Evolutionary conservation across 2,888 invertebrate species (phyloP).

Genomic region (Ormyrus thymus): DNA sequence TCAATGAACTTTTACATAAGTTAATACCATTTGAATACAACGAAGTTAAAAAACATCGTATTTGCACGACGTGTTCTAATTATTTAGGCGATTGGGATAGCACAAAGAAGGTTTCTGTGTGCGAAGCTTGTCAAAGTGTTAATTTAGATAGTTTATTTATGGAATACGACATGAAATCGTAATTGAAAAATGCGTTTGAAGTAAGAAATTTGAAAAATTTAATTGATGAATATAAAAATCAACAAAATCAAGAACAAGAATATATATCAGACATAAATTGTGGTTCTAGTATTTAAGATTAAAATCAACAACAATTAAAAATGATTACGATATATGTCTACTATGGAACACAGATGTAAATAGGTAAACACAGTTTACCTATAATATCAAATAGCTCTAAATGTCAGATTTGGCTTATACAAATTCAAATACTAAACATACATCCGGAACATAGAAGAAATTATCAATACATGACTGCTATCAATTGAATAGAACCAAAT

Average conservation of each 20-base stretch:
- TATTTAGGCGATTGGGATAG: neutral
- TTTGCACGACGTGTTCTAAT: neutral
- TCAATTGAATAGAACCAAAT: no score
- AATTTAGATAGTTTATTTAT: neutral
- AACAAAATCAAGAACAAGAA: neutral
- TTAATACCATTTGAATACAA: neutral
- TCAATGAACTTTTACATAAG: neutral
- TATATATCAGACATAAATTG: neutral
- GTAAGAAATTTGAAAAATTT: neutral
- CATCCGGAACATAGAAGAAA: no score
- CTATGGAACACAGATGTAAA: slow-evolving; percentile 13
- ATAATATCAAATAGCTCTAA: no score
- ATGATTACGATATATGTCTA: neutral
- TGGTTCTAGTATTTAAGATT: neutral
- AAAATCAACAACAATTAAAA: neutral
- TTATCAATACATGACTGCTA: no score
- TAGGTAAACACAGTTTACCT: no score
- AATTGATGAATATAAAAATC: neutral
- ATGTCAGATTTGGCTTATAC: no score
- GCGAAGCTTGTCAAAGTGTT: neutral
- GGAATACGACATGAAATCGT: neutral
- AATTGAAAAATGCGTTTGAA: no score
- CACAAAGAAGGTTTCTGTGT: neutral
- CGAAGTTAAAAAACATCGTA: neutral
- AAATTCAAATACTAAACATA: no score